A percentile compares a stretch with the other conserved stretches of the same genome.
Conservation (phyloP, 2,113 vertebrate species). For the Condylura cristata region DNA sequence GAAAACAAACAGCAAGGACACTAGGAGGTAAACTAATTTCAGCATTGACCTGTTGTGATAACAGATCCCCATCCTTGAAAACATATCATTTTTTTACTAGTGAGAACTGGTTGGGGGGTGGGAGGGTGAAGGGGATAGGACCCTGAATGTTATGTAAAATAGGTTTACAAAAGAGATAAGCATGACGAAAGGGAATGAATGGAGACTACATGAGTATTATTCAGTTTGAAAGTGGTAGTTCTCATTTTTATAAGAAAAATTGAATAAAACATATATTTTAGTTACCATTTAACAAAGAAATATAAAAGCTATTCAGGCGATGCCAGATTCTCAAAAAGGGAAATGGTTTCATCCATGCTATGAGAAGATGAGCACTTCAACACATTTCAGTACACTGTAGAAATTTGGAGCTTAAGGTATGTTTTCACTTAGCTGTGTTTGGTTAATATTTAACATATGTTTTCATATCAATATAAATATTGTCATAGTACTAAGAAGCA, state of each 20-base stretch:
- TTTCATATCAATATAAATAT: conserved; percentile 41
- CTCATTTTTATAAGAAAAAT: conserved; percentile 76
- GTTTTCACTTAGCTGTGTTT: conserved; percentile 49
- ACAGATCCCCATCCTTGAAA: background rate
- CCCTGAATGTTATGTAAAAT: conserved; percentile 60
- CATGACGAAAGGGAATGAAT: conserved; percentile 43
- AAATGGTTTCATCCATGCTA: conserved; percentile 37
- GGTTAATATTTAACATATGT: conserved; percentile 19
- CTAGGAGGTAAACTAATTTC: background rate
- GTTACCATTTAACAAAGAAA: conserved; percentile 72
- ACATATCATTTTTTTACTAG: conserved; percentile 49
- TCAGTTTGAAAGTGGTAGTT: conserved; percentile 68
- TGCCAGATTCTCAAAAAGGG: conserved; percentile 66
- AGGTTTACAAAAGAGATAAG: conserved; percentile 46
- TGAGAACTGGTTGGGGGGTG: background rate
- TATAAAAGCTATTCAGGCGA: conserved; percentile 53
- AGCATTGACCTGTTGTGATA: background rate
- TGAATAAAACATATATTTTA: conserved; percentile 77
- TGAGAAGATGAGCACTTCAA: conserved; percentile 58
- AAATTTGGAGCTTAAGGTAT: conserved; percentile 55
- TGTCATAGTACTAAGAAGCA: conserved; percentile 38
- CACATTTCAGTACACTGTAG: conserved; percentile 54
- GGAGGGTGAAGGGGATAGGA: background rate
- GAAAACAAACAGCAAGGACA: background rate
- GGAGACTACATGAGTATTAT: conserved; percentile 1